Evolutionary conservation across 2,113 vertebrate genomes (phyloP).

Genomic region (Oncorhynchus tshawytscha): DNA sequence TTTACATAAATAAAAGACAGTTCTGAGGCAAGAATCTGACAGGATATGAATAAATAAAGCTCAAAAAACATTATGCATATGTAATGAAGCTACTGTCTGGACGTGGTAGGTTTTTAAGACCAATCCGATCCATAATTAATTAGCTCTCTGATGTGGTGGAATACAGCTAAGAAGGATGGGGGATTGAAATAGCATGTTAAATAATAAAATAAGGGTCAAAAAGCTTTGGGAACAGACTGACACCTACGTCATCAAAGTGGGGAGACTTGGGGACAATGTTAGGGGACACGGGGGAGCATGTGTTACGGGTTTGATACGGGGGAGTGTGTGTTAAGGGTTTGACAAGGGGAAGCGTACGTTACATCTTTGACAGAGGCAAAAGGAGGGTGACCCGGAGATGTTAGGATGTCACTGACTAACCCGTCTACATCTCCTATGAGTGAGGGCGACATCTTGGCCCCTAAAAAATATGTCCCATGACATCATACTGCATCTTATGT

Average conservation of each 20-base stretch:
- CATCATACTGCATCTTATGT: no score
- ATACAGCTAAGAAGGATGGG: constrained; percentile 64
- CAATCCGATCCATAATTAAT: constrained; percentile 70
- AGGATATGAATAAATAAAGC: constrained; percentile 70
- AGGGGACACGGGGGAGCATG: constrained; percentile 4
- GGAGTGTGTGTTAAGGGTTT: background rate
- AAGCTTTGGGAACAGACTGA: constrained; percentile 50
- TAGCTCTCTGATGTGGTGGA: constrained; percentile 64
- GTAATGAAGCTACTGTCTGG: constrained; percentile 64
- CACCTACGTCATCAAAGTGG: constrained; percentile 39
- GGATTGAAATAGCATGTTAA: constrained; percentile 65
- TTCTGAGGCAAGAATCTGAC: constrained; percentile 60
- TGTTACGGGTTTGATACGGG: background rate
- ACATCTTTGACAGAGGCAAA: background rate
- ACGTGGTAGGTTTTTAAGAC: constrained; percentile 29
- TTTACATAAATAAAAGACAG: constrained; percentile 59
- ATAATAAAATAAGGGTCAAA: constrained; percentile 68
- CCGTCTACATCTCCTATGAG: background rate
- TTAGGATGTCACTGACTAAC: background rate
- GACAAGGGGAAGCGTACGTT: background rate
- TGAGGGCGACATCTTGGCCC: background rate
- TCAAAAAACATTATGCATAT: constrained; percentile 61
- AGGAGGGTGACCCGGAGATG: background rate
- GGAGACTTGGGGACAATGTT: constrained; percentile 41
- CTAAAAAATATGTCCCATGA: no score